Evolutionary conservation across 2,888 invertebrate genomes (phyloP).

Genomic region (Pammene aurita): DNA sequence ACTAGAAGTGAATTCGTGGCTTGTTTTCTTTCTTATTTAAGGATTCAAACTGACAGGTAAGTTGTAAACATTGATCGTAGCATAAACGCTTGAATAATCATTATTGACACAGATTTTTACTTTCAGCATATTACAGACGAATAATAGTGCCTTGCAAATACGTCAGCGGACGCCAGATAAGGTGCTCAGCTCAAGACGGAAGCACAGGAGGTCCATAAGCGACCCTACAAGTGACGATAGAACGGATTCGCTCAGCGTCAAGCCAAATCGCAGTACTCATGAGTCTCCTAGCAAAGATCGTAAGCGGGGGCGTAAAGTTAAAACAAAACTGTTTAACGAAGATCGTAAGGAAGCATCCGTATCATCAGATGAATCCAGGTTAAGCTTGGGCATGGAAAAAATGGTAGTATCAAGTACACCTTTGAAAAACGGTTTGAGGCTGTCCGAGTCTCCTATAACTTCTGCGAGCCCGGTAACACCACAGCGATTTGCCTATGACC

Average conservation of each 20-base stretch:
- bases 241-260: slow-evolving; percentile 60
- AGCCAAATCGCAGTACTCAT: slow-evolving; percentile 58
- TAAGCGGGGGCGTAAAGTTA: slow-evolving; percentile 66
- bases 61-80: slow-evolving; percentile 40
- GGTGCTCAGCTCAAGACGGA: slow-evolving; percentile 57
- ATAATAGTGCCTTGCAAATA: slow-evolving; percentile 66
- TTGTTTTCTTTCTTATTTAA: slow-evolving; percentile 82
- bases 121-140: slow-evolving; percentile 73
- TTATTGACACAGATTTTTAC: slow-evolving; percentile 16
- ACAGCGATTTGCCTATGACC: slow-evolving; percentile 49
- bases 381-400: slow-evolving; percentile 62
- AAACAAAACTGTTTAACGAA: slow-evolving; percentile 72
- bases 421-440: slow-evolving; percentile 64
- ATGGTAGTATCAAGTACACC: slow-evolving; percentile 70
- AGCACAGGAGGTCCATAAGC: slow-evolving; percentile 70
- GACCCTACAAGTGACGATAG: slow-evolving; percentile 73
- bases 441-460: slow-evolving; percentile 58
- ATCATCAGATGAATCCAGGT: slow-evolving; percentile 69
- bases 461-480: slow-evolving; percentile 69
- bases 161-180: slow-evolving; percentile 72
- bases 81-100: neutral
- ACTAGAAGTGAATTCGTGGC: slow-evolving; percentile 80
- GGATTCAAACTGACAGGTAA: slow-evolving; percentile 81
- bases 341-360: slow-evolving; percentile 62
- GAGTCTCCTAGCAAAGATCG: slow-evolving; percentile 71